Conservation (phyloP, 1,140 invertebrate genomes). For the Calephelis nemesis region DNA sequence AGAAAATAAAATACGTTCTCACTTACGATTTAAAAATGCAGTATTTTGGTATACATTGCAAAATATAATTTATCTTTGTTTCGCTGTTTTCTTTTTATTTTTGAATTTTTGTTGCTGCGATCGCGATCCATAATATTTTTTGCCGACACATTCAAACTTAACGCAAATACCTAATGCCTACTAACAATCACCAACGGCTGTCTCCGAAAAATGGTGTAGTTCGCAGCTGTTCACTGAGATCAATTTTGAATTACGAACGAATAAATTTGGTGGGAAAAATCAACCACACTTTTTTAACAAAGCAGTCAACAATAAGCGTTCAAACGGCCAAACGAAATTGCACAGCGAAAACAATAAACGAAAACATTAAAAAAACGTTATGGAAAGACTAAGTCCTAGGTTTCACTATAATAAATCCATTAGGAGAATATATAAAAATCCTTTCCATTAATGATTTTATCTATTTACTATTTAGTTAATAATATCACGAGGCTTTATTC, state of each 20-base stretch:
- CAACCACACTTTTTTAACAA: conserved; percentile 44
- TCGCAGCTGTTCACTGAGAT: conserved; percentile 74
- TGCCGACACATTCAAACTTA: conserved; percentile 75
- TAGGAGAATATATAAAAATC: conserved; percentile 78
- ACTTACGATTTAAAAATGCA: conserved; percentile 55
- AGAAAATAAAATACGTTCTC: conserved; percentile 28
- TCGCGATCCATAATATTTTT: conserved; percentile 40
- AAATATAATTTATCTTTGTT: conserved; percentile 58
- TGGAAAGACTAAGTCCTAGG: conserved; percentile 68
- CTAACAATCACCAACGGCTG: conserved; percentile 69
- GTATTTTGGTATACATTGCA: conserved; percentile 78
- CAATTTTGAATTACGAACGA: conserved; percentile 64
- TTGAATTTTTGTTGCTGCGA: conserved; percentile 55
- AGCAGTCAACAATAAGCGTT: conserved; percentile 60
- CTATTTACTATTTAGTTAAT: conserved; percentile 77
- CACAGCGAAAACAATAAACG: conserved; percentile 76
- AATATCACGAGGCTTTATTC: conserved; percentile 76
- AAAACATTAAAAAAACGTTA: conserved; percentile 68
- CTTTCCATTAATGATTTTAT: conserved; percentile 76
- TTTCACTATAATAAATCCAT: conserved; percentile 76
- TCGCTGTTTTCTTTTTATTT: conserved; percentile 52
- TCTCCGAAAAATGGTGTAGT: conserved; percentile 58
- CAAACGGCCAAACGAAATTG: conserved; percentile 62
- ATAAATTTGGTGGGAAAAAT: conserved; percentile 56
- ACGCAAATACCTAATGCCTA: conserved; percentile 59